phyloP scores from a whole-genome alignment of 2,888 invertebrate genomes.

The Periphyllus acericola region DNA sequence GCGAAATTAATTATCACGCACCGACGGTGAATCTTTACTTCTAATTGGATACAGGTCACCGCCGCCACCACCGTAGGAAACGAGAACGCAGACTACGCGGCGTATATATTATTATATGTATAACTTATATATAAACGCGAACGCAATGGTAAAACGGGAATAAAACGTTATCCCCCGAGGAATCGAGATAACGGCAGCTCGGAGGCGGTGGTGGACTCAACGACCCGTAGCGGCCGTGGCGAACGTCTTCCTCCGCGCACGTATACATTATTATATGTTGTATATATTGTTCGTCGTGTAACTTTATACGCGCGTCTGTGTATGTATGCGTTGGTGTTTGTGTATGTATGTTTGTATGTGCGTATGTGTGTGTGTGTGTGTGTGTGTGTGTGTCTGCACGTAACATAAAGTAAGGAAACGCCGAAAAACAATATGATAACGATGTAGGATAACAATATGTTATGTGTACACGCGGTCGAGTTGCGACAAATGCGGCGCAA shows the following conservation, averaged over 20 bases:
- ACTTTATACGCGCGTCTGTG: not conserved
- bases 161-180: slow-evolving; percentile 3
- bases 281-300: not conserved
- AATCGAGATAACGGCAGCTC: not conserved
- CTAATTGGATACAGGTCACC: slow-evolving; percentile 33
- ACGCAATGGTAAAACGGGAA: slow-evolving; percentile 33
- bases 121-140: not conserved
- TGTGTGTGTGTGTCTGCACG: not conserved
- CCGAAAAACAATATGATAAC: too few relatives aligned
- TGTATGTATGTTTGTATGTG: not conserved
- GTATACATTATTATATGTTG: not conserved
- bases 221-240: slow-evolving; percentile 13
- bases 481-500: too few relatives aligned
- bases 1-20: slow-evolving; percentile 8
- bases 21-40: slow-evolving; percentile 16
- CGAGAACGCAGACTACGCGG: not conserved
- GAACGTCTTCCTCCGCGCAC: slow-evolving; percentile 6
- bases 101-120: not conserved
- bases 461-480: too few relatives aligned
- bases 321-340: not conserved
- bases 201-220: not conserved
- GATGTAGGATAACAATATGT: too few relatives aligned
- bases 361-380: too few relatives aligned
- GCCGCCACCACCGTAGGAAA: not conserved
- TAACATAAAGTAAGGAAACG: too few relatives aligned